Evolutionary conservation across 1,140 invertebrate genomes (phyloP), one percentile per base, ranked within the genome.

Genomic region (Acromyrmex heyeri): DNA sequence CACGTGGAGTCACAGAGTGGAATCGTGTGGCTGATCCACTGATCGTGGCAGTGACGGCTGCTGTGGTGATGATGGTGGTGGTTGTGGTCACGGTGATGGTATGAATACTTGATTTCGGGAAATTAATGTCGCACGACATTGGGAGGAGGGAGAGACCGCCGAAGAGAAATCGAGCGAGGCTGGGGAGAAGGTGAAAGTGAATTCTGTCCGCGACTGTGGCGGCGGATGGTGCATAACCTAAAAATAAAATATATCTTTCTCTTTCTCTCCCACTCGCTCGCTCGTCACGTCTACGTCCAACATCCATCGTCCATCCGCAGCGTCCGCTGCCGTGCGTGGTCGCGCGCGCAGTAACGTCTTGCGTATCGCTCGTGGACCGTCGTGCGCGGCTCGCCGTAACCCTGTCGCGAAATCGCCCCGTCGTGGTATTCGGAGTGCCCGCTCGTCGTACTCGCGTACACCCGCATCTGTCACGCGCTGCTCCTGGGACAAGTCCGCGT

Each of bases 141-240:
- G 87, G 73, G 76, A 85, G 86, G 62, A 85, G 89, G 78, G 87
- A 85, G 87, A 83, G 72, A 53, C 27, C 59, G 55, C 24, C 48
- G 59, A 48, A 18, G 44, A 50, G 24, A 44, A 21, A 14, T 30
- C 38, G 27, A 50, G 21, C 55, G 55, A 85, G n/a, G 59, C 44
- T 61, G 48, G 88, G 61, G 57, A 89, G 86, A 89, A 92, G 87
- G 91, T 92, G 91, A 92, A 92, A 92, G 91, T 86, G 64, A 65
- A 21, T 24, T 27, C 34, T 38, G 75, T 30, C 27, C 27, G 34
- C 87, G 48, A 30, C 34, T n/a, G 50, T 38, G 53, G 69, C 18
- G 38, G 14, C 38, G 24, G 3, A 50, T 27, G 67, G 79, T 62
- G 87, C 77, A 90, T 92, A 92, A 92, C 91, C 91, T 92, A 87